Evolutionary conservation across 2,888 invertebrate species (phyloP), one percentile per base, ranked within the genome.

Genomic region (Octodonta nipae): DNA sequence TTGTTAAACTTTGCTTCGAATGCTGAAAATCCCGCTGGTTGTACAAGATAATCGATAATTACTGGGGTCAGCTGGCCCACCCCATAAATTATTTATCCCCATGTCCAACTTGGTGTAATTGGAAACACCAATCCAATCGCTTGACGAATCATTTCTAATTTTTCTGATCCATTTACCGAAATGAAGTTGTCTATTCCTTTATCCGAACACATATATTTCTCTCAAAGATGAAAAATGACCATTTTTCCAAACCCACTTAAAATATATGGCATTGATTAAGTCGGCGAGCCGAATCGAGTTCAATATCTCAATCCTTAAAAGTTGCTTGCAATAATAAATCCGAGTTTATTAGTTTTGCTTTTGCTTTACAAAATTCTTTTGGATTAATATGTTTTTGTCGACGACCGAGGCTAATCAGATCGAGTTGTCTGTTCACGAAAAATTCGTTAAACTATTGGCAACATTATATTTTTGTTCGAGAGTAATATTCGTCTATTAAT

Each of bases 261-360:
- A 41, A 36, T 38, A 34, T 36, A 38, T 38, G 27, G 34, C 38
- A n/a, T 38, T 33, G 41, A 38, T 38, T 41, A 41, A 37, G 41
- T 41, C 33, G 29, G 25, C 22, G 22, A 22, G 22, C 25, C 36
- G 34, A 29, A 38, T 38, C 30, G 36, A 34, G 31, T 26, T 37
- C 36, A 36, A 36, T 41, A 36, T 41, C 38, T 38, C 36, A 44
- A 38, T 42, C 28, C 43, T 36, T 38, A 40, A 38, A 46, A 46
- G 39, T 45, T 43, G 37, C 34, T 38, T 38, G 37, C 40, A 38
- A 44, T 44, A 49, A 49, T 49, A 49, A 49, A 49, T 49, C 46
- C 45, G 37, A 32, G 34, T 38, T 44, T 44, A 46, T 48, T 48
- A 45, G 44, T 46, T 47, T 39, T 41, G 20, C 20, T 34, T 36